Base-by-base conservation (phyloP, 35 echinoderm and acorn worm species). In the Chiridota heheva region DNA sequence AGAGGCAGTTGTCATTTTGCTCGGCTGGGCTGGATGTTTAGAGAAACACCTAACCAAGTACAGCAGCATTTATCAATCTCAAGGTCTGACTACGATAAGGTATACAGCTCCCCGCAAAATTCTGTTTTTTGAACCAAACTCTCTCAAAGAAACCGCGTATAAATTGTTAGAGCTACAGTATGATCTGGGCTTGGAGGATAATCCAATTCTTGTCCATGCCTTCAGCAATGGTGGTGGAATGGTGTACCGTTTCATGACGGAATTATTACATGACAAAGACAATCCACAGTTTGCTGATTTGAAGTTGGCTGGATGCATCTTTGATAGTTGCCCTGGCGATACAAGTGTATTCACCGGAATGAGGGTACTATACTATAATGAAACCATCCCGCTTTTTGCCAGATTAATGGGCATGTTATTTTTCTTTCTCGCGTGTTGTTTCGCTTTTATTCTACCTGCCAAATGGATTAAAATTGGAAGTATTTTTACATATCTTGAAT, bases 21-120 rank as follows among this genome's bases (percentile, higher is more conserved):
- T 98, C 24, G 95, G 95, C 3, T 98, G 95, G 95, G 67, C 48
- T 29, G 95, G 95, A 22, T 98, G 95, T 38, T 26, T 58, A 36
- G 95, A 98, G 81, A 87, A 81, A 44, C 88, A 98, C 60, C 61
- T 98, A 27, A 68, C 89, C 15, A 91, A 97, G 42, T 98, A 92
- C 64, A 89, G 89, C 47, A 85, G 89, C n/a, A 91, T 98, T 60
- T 92, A 98, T 44, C 89, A 98, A 42, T 91, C 90, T 20, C 73
- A 91, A 41, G 85, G 88, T 20, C 86, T 59, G 63, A 84, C 83
- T 42, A 98, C 95, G 1, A 91, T 98, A 27, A 79, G 95, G 29
- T 98, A 98, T 42, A 98, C 70, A 0, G 71, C 76, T 4, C 88
- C 88, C 18, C 59, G 38, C 0, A 60, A 83, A 39, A 69, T 85